Evolutionary conservation across 2,113 vertebrate genomes (phyloP), one percentile per base, ranked within the genome.

Genomic region (Leuciscus idus): DNA sequence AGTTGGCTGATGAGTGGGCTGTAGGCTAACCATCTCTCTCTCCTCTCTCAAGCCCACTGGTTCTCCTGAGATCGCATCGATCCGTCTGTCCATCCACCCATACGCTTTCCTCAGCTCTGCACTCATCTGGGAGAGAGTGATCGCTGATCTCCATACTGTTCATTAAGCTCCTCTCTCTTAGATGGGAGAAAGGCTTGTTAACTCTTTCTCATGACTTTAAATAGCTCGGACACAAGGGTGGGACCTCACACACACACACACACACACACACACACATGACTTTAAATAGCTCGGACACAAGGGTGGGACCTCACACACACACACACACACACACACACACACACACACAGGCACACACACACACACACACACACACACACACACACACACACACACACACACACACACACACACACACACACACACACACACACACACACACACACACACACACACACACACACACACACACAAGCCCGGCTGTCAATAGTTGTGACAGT

Each of bases 131-230:
- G 80, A 85, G 50, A 94, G 93, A 95, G 92, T 93, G 94, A 95
- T 94, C 93, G 94, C 95, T 94, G 95, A 95, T 96, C 95, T 95
- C 93, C 94, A 95, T 95, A 95, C 95, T 93, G 95, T 96, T 97
- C 94, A 95, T 96, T 95, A 96, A 94, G 93, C 95, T 94, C 91
- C 92, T 39, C 66, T 68, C 84, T 75, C 13, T 46, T 55, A 75
- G 26, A 5, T 62, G 52, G 46, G 15, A 77, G 52, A 85, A 57
- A 50, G 15, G 39, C 95, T 95, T 95, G 94, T 91, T 87, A 89
- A 88, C 84, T 86, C 77, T 88, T 90, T 91, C 96, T 95, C 94
- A 95, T 94, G 92, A 93, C 66, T 61, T 94, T 93, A 94, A 95
- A 95, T 92, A 94, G 94, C 94, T 94, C 15, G 93, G 93, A 92